These are phyloP conservation scores for Cyphomyrus plagiostoma DNA, from an alignment of 2,113 vertebrate species.

Conservation along the genomic window DNA sequence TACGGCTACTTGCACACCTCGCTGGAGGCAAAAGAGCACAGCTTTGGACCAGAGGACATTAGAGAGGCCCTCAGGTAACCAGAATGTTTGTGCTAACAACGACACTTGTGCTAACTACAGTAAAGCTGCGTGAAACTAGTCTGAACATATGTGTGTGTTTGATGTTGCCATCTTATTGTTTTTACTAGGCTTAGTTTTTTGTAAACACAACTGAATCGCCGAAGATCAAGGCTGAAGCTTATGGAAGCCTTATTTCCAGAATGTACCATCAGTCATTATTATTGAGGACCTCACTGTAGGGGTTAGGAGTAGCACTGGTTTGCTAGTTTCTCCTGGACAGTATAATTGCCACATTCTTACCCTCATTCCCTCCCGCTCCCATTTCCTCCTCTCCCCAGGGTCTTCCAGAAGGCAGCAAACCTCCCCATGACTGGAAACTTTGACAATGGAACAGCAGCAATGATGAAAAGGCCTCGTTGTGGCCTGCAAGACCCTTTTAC, in stretches of 20 bases:
- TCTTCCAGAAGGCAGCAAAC: constrained; percentile 67
- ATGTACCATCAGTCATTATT: neutral
- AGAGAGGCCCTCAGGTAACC: constrained; percentile 61
- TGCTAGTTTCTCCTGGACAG: neutral
- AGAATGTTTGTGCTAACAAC: neutral
- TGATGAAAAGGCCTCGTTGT: constrained; percentile 77
- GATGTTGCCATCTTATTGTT: neutral
- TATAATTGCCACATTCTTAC: neutral
- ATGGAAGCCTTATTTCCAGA: neutral
- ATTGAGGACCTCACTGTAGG: neutral
- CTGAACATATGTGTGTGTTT: neutral
- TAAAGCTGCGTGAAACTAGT: neutral
- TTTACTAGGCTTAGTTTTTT: neutral
- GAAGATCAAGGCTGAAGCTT: neutral
- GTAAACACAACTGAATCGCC: neutral
- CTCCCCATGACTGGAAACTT: constrained; percentile 64
- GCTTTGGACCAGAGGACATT: constrained; percentile 51
- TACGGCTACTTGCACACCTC: constrained; percentile 70
- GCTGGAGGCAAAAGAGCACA: constrained; percentile 45
- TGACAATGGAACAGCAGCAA: constrained; percentile 60
- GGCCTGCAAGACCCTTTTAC: constrained; percentile 79
- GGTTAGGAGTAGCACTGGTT: neutral
- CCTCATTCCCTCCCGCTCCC: neutral
- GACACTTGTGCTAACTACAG: neutral
- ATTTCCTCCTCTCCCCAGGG: constrained; percentile 30